phyloP scores from a whole-genome alignment of 2,888 invertebrate species.

The Drosophila meridionalis region DNA sequence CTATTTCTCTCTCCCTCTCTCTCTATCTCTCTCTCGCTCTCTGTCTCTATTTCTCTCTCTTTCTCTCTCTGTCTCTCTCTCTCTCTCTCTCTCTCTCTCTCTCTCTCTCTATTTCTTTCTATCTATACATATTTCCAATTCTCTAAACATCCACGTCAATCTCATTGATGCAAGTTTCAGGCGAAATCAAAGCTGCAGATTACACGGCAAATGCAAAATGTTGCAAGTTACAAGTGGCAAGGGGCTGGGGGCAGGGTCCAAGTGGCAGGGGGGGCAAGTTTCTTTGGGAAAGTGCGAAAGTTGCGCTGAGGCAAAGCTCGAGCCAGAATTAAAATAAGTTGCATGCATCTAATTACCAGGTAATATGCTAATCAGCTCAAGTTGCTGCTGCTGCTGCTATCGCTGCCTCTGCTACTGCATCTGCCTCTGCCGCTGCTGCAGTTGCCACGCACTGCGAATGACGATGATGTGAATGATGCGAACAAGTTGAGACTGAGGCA shows the following conservation, averaged over 20 bases:
- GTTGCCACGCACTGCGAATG: slow-evolving; percentile 50
- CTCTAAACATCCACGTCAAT: neutral
- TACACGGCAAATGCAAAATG: slow-evolving; percentile 16
- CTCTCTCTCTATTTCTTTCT: no score
- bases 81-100: neutral
- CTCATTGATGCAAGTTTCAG: neutral
- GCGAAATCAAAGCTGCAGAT: neutral
- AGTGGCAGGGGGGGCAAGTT: neutral
- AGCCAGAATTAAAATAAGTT: slow-evolving; percentile 80
- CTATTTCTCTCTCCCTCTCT: neutral
- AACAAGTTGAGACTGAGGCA: neutral
- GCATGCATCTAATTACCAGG: slow-evolving; percentile 78
- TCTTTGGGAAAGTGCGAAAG: slow-evolving; percentile 57
- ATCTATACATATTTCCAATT: neutral
- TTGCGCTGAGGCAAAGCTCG: slow-evolving; percentile 32
- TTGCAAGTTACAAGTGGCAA: neutral
- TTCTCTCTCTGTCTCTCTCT: neutral
- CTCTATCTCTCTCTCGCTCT: neutral
- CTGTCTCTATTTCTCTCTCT: no score
- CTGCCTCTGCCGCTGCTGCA: neutral
- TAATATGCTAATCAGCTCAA: slow-evolving; percentile 78
- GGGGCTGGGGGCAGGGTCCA: neutral
- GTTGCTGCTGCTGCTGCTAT: slow-evolving; percentile 10
- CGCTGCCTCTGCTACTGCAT: neutral
- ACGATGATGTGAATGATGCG: slow-evolving; percentile 7